Conservation (phyloP, 2,888 invertebrate genomes). For the Acronicta leporina region DNA sequence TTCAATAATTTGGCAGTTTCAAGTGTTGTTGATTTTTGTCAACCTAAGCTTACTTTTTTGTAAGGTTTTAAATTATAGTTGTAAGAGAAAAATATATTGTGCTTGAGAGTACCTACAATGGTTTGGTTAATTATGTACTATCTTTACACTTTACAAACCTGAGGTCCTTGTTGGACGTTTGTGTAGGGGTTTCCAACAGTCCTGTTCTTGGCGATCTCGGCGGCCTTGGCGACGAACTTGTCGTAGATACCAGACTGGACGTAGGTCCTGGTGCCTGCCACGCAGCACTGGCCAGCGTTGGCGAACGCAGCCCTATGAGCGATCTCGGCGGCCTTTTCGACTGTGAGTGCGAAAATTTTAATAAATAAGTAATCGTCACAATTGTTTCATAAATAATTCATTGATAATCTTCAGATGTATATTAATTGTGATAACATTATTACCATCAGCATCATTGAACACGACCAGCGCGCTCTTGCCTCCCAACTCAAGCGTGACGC, state of each 20-base stretch:
- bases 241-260: slow-evolving; percentile 97
- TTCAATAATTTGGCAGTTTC: no score
- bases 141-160: slow-evolving; percentile 81
- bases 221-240: slow-evolving; percentile 93
- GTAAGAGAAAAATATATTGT: no score
- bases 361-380: no score
- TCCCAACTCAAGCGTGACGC: slow-evolving; percentile 95
- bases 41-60: no score
- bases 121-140: no score
- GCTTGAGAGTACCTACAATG: no score
- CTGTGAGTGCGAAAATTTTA: no score
- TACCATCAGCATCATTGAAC: slow-evolving; percentile 93
- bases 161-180: slow-evolving; percentile 93
- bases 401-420: background rate
- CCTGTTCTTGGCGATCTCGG: slow-evolving; percentile 91
- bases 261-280: slow-evolving; percentile 95
- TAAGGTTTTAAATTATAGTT: no score
- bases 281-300: slow-evolving; percentile 81
- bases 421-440: background rate
- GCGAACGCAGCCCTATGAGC: slow-evolving; percentile 55
- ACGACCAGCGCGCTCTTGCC: slow-evolving; percentile 97
- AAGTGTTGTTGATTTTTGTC: no score
- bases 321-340: no score
- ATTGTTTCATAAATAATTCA: no score
- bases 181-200: slow-evolving; percentile 95